Evolutionary conservation across 1,140 invertebrate genomes (phyloP), one percentile per base, ranked within the genome.

Genomic region (Gryllus bimaculatus): DNA sequence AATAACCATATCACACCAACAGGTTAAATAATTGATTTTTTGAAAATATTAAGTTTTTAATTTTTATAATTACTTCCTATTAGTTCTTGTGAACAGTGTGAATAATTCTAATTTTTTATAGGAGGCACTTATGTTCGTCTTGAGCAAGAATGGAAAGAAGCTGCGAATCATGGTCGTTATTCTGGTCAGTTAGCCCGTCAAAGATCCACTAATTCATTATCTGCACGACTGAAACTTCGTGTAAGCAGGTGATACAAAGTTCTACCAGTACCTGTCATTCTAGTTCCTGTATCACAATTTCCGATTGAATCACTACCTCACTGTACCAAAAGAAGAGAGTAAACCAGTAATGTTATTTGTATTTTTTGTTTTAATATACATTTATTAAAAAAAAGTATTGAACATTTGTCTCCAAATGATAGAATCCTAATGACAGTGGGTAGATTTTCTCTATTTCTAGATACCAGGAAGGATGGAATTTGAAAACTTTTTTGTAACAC

Each of bases 91-190:
- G 54, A 2, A 66, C 7, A 2, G 10, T 66, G 54, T 18, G 7
- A 66, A 66, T 18, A 3, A 18, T 66, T 66, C 54, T 39, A 39
- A 39, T 80, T 78, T 78, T 79, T 74, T 82, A 39, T 83, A 89
- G 92, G 92, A 78, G 93, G 93, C 47, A 88, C 90, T 73, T 94
- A 93, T 85, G 88, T 91, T 2, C 88, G 88, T 66, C 83, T 94
- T 74, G 93, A 94, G 85, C 85, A 89, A 47, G 92, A 93, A 83
- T 93, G 93, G 90, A 89, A 89, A 48, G 92, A 93, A 76, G 12
- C 66, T 8, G 48, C 21, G 15, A 74, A 73, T 75, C 75, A 82
- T 80, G 54, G 54, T 13, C 10, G 54, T 10, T 13, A 66, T 18
- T 66, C 54, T 66, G 54, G 54, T 18, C 10, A 10, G 18, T 66